Conservation (phyloP, 1,140 invertebrate genomes). For the Tetramorium simillimum region DNA sequence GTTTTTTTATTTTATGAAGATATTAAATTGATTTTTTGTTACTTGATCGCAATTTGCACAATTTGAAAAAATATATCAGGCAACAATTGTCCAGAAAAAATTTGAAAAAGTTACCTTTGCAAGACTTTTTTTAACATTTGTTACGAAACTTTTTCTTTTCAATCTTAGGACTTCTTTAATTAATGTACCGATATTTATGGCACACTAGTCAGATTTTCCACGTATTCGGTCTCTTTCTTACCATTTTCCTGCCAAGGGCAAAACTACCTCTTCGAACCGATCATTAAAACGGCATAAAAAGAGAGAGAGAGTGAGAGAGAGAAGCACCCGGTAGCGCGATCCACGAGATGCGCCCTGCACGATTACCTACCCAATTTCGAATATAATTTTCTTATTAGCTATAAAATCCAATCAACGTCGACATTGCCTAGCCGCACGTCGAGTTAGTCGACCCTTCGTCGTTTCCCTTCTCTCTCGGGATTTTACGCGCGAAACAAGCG, state of each 20-base stretch:
- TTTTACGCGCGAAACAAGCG: conserved; percentile 8
- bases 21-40: neutral
- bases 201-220: neutral
- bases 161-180: neutral
- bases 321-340: conserved; percentile 52
- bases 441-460: conserved; percentile 67
- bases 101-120: neutral
- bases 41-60: neutral
- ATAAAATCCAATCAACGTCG: conserved; percentile 83
- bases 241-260: conserved; percentile 55
- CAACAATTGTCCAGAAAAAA: neutral
- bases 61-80: neutral
- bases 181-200: conserved; percentile 8
- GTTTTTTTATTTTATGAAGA: neutral
- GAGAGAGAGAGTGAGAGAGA: conserved; percentile 34
- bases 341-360: conserved; percentile 71
- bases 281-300: conserved; percentile 53
- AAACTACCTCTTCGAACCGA: conserved; percentile 57
- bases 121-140: neutral
- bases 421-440: conserved; percentile 67
- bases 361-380: conserved; percentile 84
- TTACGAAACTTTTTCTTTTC: neutral
- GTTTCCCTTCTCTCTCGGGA: conserved; percentile 48
- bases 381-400: conserved; percentile 86
- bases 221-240: conserved; percentile 56